A percentile compares a stretch with the other conserved stretches of the same genome.
phyloP scores from a whole-genome alignment of 2,888 invertebrate genomes.

The Boloria euphrosyne region DNA sequence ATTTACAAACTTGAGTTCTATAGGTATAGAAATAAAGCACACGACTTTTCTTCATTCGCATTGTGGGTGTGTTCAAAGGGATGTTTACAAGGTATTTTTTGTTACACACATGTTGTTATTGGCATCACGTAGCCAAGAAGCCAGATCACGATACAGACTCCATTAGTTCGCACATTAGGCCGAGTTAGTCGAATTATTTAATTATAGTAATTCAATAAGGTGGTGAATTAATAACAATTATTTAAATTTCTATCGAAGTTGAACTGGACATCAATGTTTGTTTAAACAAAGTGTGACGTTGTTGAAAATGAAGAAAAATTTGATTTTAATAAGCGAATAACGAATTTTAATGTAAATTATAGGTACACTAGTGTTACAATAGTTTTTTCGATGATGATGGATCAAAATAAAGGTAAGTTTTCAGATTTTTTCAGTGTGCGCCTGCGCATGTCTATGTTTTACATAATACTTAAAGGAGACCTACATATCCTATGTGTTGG shows the following conservation, averaged over 20 bases:
- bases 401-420: constrained; percentile 69
- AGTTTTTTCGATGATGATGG: constrained; percentile 51
- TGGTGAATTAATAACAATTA: constrained; percentile 77
- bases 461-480: no score
- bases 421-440: constrained; percentile 5
- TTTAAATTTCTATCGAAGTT: constrained; percentile 56
- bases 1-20: constrained; percentile 46
- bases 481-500: no score
- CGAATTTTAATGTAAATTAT: neutral
- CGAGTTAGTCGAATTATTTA: constrained; percentile 80
- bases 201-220: constrained; percentile 82
- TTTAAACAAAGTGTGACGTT: constrained; percentile 64
- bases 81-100: constrained; percentile 63
- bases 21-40: constrained; percentile 47
- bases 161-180: constrained; percentile 81
- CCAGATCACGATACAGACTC: constrained; percentile 75
- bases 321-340: neutral
- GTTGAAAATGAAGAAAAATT: constrained; percentile 28
- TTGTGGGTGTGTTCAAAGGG: constrained; percentile 58
- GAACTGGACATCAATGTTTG: constrained; percentile 55
- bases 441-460: neutral
- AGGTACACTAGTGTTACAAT: neutral
- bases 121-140: constrained; percentile 59
- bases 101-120: constrained; percentile 65
- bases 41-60: constrained; percentile 33